Conservation (phyloP, 2,888 invertebrate species). For the Cheilosia variabilis region DNA sequence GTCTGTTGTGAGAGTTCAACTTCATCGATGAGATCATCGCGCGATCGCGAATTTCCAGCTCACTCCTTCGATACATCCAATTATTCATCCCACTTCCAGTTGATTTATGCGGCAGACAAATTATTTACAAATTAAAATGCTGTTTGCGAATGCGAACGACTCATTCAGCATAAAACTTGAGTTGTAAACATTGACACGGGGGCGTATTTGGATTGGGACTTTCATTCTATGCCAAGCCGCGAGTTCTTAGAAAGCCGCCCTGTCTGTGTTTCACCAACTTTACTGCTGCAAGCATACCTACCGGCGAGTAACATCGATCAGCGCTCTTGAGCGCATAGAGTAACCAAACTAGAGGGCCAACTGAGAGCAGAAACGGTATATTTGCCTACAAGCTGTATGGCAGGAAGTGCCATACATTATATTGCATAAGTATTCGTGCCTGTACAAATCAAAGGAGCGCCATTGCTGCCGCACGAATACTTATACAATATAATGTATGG, state of each 20-base stretch:
- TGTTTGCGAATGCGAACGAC: slow-evolving; percentile 6
- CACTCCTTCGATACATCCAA: background rate
- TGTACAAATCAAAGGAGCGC: no score
- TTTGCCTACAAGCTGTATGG: no score
- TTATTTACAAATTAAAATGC: slow-evolving; percentile 40
- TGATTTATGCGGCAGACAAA: slow-evolving; percentile 36
- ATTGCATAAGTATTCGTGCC: no score
- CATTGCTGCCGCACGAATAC: no score
- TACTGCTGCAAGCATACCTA: background rate
- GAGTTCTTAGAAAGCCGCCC: slow-evolving; percentile 43
- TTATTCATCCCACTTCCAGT: slow-evolving; percentile 24
- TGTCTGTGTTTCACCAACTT: background rate
- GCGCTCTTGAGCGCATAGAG: no score
- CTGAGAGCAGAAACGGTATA: no score
- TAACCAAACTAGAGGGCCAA: no score
- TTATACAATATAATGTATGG: no score
- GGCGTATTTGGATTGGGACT: slow-evolving; percentile 40
- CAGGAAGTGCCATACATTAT: no score
- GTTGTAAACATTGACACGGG: slow-evolving; percentile 12
- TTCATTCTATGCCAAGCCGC: slow-evolving; percentile 34
- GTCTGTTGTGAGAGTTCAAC: background rate
- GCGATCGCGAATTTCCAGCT: background rate
- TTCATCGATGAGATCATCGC: slow-evolving; percentile 10
- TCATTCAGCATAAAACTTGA: slow-evolving; percentile 11
- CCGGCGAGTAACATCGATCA: slow-evolving; percentile 44